A percentile compares a stretch with the other conserved stretches of the same genome.
phyloP scores from a whole-genome alignment of 2,888 invertebrate genomes.

The Drosophila prolongata region DNA sequence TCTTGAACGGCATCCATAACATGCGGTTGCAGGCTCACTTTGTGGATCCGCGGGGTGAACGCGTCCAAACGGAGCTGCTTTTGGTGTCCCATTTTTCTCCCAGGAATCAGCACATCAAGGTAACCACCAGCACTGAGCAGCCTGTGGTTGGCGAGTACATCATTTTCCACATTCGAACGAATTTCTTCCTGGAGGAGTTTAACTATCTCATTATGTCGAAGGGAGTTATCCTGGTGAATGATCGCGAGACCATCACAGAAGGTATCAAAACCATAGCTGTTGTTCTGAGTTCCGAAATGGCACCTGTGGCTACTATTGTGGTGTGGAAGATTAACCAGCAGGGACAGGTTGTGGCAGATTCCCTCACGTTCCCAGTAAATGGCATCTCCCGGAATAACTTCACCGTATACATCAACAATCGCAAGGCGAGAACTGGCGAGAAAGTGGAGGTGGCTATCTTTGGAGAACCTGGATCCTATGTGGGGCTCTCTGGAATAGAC shows the following conservation, averaged over 20 bases:
- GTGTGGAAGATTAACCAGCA: constrained; percentile 94
- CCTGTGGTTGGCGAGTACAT: constrained; percentile 97
- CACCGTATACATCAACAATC: constrained; percentile 94
- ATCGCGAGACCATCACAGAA: constrained; percentile 93
- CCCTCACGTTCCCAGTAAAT: constrained; percentile 98
- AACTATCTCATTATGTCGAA: constrained; percentile 96
- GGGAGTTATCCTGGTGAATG: constrained; percentile 93
- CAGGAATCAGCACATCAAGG: constrained; percentile 92
- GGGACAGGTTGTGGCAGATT: constrained; percentile 95
- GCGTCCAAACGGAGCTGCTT: constrained; percentile 88
- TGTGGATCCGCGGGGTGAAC: constrained; percentile 88
- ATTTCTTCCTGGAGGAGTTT: constrained; percentile 94
- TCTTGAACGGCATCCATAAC: constrained; percentile 88
- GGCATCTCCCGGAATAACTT: constrained; percentile 97
- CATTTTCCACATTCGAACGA: constrained; percentile 96
- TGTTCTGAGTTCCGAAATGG: constrained; percentile 94
- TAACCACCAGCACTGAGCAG: constrained; percentile 91
- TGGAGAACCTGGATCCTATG: constrained; percentile 97
- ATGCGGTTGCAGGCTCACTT: constrained; percentile 86
- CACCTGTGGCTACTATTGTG: constrained; percentile 95
- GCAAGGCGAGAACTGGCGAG: constrained; percentile 96
- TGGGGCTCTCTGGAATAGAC: constrained; percentile 95
- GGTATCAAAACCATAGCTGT: constrained; percentile 92
- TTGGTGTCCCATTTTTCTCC: constrained; percentile 93
- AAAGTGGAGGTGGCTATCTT: constrained; percentile 96